Evolutionary conservation across 2,888 invertebrate species (phyloP), one percentile per base, ranked within the genome.

Genomic region (Melipona beecheii): DNA sequence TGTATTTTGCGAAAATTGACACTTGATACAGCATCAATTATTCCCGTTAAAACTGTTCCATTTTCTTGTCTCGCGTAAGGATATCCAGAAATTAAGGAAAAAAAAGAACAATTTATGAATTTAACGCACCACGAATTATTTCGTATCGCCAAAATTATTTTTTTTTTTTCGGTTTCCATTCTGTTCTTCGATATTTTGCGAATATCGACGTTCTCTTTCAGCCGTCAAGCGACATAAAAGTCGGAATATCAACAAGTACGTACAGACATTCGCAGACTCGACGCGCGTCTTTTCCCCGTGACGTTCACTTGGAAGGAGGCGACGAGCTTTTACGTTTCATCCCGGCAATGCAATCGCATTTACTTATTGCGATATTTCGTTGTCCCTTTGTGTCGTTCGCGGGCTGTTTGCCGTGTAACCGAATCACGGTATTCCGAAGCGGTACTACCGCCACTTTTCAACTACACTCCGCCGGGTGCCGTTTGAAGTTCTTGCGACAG

Each of bases 271-370:
- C 43, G 43, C 15, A 58, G 5, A n/a, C 5, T n/a, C n/a, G n/a
- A 13, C n/a, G n/a, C 27, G 27, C 4, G 11, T 2, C 21, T 56
- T 56, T n/a, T 56, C 13, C 13, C 11, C 43, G 43, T 43, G 43
- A 43, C 43, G 5, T 80, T 85, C 80, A 82, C 9, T 43, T 43
- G 43, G 70, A 75, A 62, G 49, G 13, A 72, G 58, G 69, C 77
- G 77, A 82, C 27, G 27, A 27, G n/a, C 75, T 66, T 87, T 84
- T 77, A 70, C 73, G 43, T 82, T 80, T 72, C 70, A 71, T 75
- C 52, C 64, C 3, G 52, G 9, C 21, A n/a, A 31, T 36, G 68
- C 50, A 66, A 75, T n/a, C 43, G 36, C 62, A 64, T 79, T 79
- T 79, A 65, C 80, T 81, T 72, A 71, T 81, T 75, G 75, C 60